A percentile compares a stretch with the other conserved stretches of the same genome.
These are phyloP conservation scores for Tyrophagus putrescentiae DNA, from an alignment of 1,140 invertebrate species.

Conservation along the genomic window DNA sequence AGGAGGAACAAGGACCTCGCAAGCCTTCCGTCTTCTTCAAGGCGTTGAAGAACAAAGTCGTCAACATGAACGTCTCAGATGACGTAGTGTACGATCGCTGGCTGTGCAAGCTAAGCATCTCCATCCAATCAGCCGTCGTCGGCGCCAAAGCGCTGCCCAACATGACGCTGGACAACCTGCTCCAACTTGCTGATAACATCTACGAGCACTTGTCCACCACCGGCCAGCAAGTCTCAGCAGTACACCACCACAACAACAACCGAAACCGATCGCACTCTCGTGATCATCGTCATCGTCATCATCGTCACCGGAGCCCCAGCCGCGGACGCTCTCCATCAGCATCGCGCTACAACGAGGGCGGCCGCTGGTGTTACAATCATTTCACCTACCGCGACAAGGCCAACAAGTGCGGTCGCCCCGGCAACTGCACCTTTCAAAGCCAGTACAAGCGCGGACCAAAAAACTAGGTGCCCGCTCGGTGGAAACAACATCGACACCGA, in stretches of 20 bases:
- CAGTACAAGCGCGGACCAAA: neutral
- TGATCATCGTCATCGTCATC: neutral
- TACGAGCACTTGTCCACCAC: neutral
- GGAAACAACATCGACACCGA: no score
- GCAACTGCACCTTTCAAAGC: neutral
- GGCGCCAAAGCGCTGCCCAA: neutral
- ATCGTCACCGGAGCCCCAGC: neutral
- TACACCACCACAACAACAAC: no score
- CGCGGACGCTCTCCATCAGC: neutral
- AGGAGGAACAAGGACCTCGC: neutral
- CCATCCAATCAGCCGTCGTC: neutral
- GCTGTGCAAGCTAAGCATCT: neutral
- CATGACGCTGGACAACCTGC: neutral
- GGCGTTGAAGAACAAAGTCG: neutral
- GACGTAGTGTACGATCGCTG: neutral
- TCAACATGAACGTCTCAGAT: neutral
- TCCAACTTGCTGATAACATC: neutral
- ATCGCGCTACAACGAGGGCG: no score
- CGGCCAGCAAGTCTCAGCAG: no score
- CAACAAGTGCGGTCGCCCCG: conserved; percentile 6
- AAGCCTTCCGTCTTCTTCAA: neutral
- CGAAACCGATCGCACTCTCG: neutral
- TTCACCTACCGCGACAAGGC: conserved; percentile 16
- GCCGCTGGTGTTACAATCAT: conserved; percentile 24
- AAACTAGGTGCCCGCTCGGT: no score